phyloP scores from a whole-genome alignment of 2,113 vertebrate genomes.

The Rhynchomys soricoides region DNA sequence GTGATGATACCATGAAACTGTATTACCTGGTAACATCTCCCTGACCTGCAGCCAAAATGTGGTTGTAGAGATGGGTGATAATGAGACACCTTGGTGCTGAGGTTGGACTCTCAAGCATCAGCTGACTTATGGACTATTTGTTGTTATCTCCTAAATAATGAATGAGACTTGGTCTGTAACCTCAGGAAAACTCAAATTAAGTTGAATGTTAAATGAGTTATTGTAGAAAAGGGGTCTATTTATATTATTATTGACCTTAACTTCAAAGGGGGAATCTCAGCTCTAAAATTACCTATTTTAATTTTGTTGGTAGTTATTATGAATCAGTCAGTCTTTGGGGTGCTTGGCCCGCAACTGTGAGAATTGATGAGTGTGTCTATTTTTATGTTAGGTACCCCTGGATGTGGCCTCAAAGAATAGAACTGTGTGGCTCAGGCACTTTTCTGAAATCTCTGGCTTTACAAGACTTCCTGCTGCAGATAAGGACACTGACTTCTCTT shows the following conservation, averaged over 20 bases:
- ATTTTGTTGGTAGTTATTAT: conserved; percentile 49
- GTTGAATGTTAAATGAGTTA: background rate
- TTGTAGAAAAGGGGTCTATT: background rate
- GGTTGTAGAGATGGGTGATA: background rate
- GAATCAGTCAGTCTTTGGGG: conserved; percentile 18
- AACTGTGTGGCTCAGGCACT: conserved; percentile 9
- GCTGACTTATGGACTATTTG: conserved; percentile 26
- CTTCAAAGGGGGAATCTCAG: conserved; percentile 2
- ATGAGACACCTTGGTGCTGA: background rate
- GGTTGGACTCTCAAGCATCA: background rate
- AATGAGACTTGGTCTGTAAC: background rate
- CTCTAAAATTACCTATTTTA: conserved; percentile 9
- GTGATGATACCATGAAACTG: background rate
- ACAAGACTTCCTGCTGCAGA: conserved; percentile 47
- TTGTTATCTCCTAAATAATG: background rate
- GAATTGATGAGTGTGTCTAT: conserved; percentile 40
- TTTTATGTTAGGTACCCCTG: conserved; percentile 60
- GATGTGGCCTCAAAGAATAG: conserved; percentile 6
- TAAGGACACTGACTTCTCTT: conserved; percentile 63
- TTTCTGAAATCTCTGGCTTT: conserved; percentile 58
- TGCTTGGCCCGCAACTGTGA: conserved; percentile 18
- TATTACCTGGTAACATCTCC: background rate
- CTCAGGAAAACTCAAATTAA: conserved; percentile 11
- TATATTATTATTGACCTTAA: background rate
- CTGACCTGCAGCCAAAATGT: background rate